phyloP scores from a whole-genome alignment of 2,113 vertebrate genomes.

The Trinectes maculatus region DNA sequence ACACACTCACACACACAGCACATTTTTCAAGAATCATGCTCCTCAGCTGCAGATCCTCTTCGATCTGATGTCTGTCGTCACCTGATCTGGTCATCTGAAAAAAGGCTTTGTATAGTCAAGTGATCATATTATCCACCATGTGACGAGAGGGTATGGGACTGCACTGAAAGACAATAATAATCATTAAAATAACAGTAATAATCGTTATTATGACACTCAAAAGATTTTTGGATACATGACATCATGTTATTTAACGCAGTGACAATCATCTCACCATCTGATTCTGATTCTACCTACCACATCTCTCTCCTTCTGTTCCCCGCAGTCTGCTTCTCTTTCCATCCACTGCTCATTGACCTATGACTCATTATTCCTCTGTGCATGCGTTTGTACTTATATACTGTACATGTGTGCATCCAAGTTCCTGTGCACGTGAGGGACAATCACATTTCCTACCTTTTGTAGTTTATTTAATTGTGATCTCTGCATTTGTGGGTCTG shows the following conservation, averaged over 20 bases:
- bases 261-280: conserved; percentile 20
- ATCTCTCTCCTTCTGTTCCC: conserved; percentile 35
- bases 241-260: conserved; percentile 5
- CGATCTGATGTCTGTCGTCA: conserved; percentile 3
- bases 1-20: neutral
- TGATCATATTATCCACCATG: neutral
- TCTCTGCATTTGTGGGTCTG: neutral
- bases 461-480: neutral
- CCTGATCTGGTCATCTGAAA: neutral
- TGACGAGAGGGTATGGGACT: too few relatives aligned
- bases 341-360: conserved; percentile 36
- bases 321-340: conserved; percentile 35
- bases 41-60: conserved; percentile 9
- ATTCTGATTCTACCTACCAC: neutral
- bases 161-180: too few relatives aligned
- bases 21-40: conserved; percentile 44
- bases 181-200: too few relatives aligned
- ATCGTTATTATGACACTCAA: too few relatives aligned
- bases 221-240: conserved; percentile 13
- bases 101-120: too few relatives aligned
- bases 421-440: neutral
- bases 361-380: conserved; percentile 59
- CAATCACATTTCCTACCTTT: neutral
- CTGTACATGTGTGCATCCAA: conserved; percentile 1
- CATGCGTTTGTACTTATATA: conserved; percentile 3